phyloP scores from a whole-genome alignment of 1,140 invertebrate species.

The Drosophila micromelanica region DNA sequence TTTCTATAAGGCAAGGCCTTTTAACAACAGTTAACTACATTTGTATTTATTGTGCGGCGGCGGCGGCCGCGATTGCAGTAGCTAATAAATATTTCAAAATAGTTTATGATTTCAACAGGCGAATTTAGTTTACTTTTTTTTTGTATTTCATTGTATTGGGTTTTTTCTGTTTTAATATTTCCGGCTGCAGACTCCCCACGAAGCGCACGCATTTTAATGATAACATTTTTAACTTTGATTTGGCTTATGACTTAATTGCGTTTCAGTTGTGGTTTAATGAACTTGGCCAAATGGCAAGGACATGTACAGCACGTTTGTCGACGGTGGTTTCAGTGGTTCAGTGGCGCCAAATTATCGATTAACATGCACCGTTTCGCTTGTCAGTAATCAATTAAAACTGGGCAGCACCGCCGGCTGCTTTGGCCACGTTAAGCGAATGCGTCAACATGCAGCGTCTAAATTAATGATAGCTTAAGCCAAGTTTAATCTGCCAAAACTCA shows the following conservation, averaged over 20 bases:
- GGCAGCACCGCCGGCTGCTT: constrained; percentile 23
- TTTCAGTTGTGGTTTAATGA: constrained; percentile 37
- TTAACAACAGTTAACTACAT: constrained; percentile 38
- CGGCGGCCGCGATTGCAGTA: not conserved
- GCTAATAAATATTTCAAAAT: constrained; percentile 38
- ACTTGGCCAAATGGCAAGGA: constrained; percentile 55
- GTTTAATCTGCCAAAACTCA: constrained; percentile 12
- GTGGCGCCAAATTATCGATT: constrained; percentile 47
- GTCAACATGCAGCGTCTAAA: constrained; percentile 31
- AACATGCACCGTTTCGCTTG: constrained; percentile 48
- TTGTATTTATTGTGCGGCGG: constrained; percentile 27
- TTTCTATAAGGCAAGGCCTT: constrained; percentile 33
- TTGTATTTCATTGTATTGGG: not conserved
- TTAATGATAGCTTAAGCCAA: constrained; percentile 42
- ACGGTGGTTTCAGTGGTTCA: constrained; percentile 19
- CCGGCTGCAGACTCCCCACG: constrained; percentile 35
- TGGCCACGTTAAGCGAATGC: constrained; percentile 51
- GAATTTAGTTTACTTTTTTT: constrained; percentile 24
- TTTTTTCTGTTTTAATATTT: constrained; percentile 23
- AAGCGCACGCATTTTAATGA: constrained; percentile 44
- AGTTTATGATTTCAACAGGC: constrained; percentile 33
- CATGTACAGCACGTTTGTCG: constrained; percentile 31
- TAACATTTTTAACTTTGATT: constrained; percentile 19
- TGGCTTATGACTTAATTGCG: constrained; percentile 33
- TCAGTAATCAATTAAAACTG: constrained; percentile 59